phyloP scores from a whole-genome alignment of 2,113 vertebrate species.

The Microtus montanus region DNA sequence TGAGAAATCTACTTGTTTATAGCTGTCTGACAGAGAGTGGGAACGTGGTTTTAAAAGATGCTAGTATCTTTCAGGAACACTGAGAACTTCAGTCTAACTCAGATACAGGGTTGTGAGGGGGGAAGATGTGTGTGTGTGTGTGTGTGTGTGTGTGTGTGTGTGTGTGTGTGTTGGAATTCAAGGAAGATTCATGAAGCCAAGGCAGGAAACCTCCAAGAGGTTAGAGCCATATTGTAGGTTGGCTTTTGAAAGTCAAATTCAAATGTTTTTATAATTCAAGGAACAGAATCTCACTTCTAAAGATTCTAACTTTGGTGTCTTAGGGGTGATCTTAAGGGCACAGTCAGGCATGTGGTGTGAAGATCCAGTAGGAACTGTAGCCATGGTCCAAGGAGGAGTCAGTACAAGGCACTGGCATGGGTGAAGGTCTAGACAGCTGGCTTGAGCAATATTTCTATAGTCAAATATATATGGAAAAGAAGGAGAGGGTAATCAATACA shows the following conservation, averaged over 20 bases:
- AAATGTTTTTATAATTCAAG: neutral
- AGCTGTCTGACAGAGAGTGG: neutral
- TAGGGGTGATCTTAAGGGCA: neutral
- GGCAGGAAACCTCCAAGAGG: neutral
- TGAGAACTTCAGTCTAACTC: neutral
- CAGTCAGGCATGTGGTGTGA: neutral
- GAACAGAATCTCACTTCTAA: conserved; percentile 16
- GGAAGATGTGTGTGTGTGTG: neutral
- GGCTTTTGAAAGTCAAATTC: neutral
- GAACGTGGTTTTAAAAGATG: neutral
- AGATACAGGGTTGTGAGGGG: neutral
- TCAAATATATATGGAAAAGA: neutral
- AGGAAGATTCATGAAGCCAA: neutral
- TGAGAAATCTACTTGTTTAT: neutral
- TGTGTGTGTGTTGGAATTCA: neutral
- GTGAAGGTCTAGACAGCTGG: neutral
- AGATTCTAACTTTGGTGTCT: neutral
- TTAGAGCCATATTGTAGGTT: neutral
- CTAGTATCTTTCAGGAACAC: neutral
- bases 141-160: neutral
- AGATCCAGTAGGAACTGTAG: neutral
- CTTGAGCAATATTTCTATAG: neutral
- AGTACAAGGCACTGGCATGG: neutral
- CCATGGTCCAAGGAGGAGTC: neutral
- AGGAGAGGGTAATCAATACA: neutral